Conservation (phyloP, 2,113 vertebrate genomes). For the Xiphophorus maculatus region DNA sequence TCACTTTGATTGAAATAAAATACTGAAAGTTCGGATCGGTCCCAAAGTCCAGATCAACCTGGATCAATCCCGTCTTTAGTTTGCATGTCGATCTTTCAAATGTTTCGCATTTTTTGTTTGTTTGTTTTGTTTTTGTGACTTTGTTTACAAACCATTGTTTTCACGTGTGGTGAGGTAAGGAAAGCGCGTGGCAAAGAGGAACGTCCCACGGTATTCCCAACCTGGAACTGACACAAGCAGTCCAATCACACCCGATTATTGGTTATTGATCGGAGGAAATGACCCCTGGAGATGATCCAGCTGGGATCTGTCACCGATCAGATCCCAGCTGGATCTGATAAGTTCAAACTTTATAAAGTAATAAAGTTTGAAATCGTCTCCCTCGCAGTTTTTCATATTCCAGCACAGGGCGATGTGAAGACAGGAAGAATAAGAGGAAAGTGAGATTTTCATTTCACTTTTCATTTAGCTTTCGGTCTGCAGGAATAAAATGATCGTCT, state of each 20-base stretch:
- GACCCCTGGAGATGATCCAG: background rate
- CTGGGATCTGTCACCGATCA: background rate
- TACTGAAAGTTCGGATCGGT: background rate
- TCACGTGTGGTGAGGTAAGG: background rate
- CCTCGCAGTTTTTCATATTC: background rate
- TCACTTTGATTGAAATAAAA: background rate
- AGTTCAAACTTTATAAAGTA: background rate
- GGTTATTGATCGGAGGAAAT: background rate
- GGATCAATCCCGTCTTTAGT: background rate
- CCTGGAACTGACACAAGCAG: background rate
- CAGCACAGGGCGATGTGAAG: background rate
- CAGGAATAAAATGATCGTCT: conserved; percentile 20
- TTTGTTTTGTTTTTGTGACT: background rate
- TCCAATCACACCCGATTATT: background rate
- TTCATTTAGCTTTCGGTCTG: conserved; percentile 30
- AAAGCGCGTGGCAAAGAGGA: background rate
- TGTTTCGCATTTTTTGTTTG: background rate
- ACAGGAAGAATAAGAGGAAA: conserved; percentile 19
- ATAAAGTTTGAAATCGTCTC: background rate
- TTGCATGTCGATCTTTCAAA: background rate
- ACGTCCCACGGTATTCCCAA: background rate
- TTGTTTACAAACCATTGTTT: conserved; percentile 3
- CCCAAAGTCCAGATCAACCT: background rate
- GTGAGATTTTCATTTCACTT: conserved; percentile 5
- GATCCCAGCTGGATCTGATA: background rate